phyloP scores from a whole-genome alignment of 2,888 invertebrate genomes.

The Polyommatus iphigenia region DNA sequence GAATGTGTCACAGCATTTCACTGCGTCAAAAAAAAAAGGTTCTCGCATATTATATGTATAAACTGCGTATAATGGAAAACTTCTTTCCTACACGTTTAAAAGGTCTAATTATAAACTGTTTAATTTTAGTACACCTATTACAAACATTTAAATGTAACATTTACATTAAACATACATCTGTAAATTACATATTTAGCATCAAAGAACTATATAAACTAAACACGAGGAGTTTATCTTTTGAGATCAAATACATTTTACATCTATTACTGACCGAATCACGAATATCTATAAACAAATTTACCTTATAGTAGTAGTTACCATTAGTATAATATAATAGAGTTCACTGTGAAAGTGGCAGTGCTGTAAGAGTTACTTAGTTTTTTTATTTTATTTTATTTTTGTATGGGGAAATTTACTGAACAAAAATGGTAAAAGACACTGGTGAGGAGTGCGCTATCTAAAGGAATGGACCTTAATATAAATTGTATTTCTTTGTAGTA shows the following conservation, averaged over 20 bases:
- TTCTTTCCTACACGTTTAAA: background rate
- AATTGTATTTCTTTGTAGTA: too few relatives aligned
- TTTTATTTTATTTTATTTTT: too few relatives aligned
- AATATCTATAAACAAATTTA: background rate
- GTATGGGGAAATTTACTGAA: too few relatives aligned
- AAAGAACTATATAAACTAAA: constrained; percentile 34
- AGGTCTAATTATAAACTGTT: background rate
- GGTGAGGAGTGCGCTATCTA: too few relatives aligned
- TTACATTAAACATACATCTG: constrained; percentile 36
- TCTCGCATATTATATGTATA: too few relatives aligned
- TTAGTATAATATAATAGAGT: too few relatives aligned
- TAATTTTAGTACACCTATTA: background rate
- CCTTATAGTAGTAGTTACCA: background rate
- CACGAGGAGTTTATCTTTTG: constrained; percentile 29
- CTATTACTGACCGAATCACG: background rate
- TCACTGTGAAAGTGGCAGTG: too few relatives aligned
- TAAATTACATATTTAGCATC: constrained; percentile 37
- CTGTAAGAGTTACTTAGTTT: too few relatives aligned
- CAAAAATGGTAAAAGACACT: too few relatives aligned
- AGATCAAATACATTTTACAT: constrained; percentile 34
- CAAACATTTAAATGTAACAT: constrained; percentile 34
- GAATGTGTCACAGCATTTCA: too few relatives aligned
- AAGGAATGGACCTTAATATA: too few relatives aligned
- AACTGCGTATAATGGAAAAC: background rate
- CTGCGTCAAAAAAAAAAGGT: too few relatives aligned